Evolutionary conservation across 2,113 vertebrate genomes (phyloP).

Genomic region (Harpagus bidentatus): DNA sequence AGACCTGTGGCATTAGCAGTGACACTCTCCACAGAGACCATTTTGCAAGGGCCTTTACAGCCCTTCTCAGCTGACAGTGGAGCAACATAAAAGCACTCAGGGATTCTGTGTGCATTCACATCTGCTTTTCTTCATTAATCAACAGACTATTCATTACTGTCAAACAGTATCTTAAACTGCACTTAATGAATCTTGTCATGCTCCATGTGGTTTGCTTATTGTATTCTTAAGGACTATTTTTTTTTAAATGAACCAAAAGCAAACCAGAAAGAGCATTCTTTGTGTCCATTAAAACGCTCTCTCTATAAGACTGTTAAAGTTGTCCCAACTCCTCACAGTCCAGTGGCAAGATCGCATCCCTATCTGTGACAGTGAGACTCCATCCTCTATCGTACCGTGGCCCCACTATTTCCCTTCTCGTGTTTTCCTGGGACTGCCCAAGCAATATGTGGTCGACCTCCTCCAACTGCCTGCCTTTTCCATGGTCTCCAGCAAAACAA

Average conservation of each 20-base stretch:
- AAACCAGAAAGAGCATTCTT: neutral
- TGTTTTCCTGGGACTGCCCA: neutral
- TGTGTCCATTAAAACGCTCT: neutral
- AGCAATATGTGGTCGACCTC: neutral
- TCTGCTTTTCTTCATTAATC: neutral
- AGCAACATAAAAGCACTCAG: neutral
- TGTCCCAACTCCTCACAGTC: neutral
- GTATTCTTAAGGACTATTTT: neutral
- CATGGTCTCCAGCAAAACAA: neutral
- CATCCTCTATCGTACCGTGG: fast-evolving
- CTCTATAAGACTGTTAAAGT: neutral
- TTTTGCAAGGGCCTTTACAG: neutral
- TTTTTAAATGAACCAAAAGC: neutral
- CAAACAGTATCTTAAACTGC: neutral
- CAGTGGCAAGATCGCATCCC: neutral
- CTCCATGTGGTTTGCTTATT: neutral
- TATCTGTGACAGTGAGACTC: neutral
- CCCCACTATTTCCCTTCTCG: neutral
- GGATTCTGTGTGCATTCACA: neutral
- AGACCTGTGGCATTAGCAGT: neutral
- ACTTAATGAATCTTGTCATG: neutral
- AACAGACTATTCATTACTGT: neutral
- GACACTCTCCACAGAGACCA: neutral
- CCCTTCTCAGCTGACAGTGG: neutral
- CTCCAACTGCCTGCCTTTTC: neutral